Conservation (phyloP, 1,140 invertebrate genomes). For the Lethrus apterus region DNA sequence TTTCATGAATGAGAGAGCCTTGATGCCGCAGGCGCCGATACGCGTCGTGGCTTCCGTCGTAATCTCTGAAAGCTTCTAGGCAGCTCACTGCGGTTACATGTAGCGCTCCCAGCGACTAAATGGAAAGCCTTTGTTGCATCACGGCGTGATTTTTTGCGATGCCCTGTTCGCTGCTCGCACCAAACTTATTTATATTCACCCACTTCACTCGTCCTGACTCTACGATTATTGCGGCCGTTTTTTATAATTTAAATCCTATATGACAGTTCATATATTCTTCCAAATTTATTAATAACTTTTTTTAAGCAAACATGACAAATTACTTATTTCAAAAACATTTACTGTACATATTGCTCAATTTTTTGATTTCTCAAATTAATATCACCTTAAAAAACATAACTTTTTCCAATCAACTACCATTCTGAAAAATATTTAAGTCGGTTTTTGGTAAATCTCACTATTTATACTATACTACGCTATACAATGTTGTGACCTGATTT, state of each 20-base stretch:
- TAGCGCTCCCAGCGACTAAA: slow-evolving; percentile 20
- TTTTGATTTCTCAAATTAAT: too few species aligned
- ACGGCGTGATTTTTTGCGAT: slow-evolving; percentile 10
- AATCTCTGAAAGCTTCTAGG: slow-evolving; percentile 28
- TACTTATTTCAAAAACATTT: too few species aligned
- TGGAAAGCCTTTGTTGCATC: slow-evolving; percentile 12
- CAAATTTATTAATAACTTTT: too few species aligned
- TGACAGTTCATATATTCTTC: not conserved
- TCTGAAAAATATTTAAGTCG: too few species aligned
- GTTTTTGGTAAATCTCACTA: too few species aligned
- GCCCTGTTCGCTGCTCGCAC: slow-evolving; percentile 2
- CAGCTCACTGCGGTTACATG: slow-evolving; percentile 19
- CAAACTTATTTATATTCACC: slow-evolving; percentile 13
- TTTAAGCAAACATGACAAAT: too few species aligned
- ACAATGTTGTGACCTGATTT: too few species aligned
- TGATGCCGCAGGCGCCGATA: slow-evolving; percentile 27
- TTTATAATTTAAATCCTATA: not conserved
- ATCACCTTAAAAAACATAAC: too few species aligned
- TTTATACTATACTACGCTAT: too few species aligned
- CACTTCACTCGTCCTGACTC: too few species aligned
- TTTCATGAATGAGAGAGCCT: slow-evolving; percentile 31
- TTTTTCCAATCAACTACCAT: too few species aligned
- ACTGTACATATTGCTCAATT: too few species aligned
- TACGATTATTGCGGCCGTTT: slow-evolving; percentile 8
- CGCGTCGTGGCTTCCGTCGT: slow-evolving; percentile 28